Percentiles rank a stretch among this genome's conserved stretches.
Evolutionary conservation across 1,140 invertebrate genomes (phyloP).

Genomic region (Tetramorium simillimum): DNA sequence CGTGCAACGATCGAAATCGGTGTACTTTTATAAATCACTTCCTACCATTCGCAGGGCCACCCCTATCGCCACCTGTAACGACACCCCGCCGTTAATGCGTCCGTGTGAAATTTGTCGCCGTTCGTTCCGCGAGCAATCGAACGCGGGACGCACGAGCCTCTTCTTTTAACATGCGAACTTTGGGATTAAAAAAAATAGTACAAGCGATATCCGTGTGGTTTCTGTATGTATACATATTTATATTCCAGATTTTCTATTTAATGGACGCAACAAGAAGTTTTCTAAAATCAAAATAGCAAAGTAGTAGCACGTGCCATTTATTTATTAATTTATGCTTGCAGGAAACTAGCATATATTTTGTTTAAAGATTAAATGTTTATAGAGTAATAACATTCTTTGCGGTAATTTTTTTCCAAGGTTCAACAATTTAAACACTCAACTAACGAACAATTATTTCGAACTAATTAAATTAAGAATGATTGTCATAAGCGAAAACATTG

Average conservation of each 20-base stretch:
- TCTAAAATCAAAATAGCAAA: constrained; percentile 10
- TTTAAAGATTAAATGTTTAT: background rate
- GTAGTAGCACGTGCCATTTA: background rate
- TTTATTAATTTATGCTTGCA: background rate
- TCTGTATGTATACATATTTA: background rate
- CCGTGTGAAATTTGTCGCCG: constrained; percentile 51
- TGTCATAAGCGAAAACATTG: background rate
- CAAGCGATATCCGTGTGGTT: background rate
- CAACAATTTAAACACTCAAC: too few relatives aligned
- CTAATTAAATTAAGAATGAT: background rate
- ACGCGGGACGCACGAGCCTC: background rate
- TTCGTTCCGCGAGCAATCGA: constrained; percentile 37
- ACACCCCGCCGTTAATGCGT: constrained; percentile 35
- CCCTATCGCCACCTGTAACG: constrained; percentile 53
- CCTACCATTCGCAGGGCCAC: constrained; percentile 44
- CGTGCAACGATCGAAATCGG: constrained; percentile 56
- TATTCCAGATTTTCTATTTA: background rate
- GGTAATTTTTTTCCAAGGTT: background rate
- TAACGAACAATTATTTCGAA: background rate
- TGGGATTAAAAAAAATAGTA: constrained; percentile 2
- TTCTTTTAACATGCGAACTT: constrained; percentile 1
- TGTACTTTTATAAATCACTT: constrained; percentile 62
- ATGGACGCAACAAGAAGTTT: background rate
- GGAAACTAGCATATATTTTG: background rate
- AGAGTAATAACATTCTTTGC: background rate